These are phyloP conservation scores for Formica exsecta DNA, from an alignment of 1,140 invertebrate genomes.

Conservation along the genomic window DNA sequence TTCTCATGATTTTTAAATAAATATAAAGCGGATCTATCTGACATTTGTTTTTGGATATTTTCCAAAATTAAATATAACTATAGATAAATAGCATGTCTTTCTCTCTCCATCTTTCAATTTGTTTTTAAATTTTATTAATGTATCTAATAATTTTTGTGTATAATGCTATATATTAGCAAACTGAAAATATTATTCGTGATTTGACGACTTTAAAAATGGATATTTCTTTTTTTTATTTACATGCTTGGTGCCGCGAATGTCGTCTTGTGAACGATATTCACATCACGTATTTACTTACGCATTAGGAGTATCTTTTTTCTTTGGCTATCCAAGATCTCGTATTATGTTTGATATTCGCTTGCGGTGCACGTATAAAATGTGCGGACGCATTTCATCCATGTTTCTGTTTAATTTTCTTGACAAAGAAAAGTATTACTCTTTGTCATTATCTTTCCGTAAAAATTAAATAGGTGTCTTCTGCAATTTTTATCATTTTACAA, in stretches of 20 bases:
- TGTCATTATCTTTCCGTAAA: neutral
- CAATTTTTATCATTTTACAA: neutral
- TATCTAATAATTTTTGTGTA: neutral
- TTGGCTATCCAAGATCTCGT: conserved; percentile 58
- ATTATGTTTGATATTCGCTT: conserved; percentile 37
- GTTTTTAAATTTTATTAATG: too few relatives aligned
- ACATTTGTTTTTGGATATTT: neutral
- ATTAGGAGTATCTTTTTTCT: conserved; percentile 46
- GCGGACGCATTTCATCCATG: neutral
- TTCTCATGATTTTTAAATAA: neutral
- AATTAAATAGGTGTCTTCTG: neutral
- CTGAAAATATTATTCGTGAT: neutral
- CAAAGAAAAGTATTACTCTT: neutral
- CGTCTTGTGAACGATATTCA: conserved; percentile 62
- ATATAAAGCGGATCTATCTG: neutral
- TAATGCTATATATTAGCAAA: neutral
- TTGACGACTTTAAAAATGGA: neutral
- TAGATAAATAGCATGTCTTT: too few relatives aligned
- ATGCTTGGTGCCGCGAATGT: neutral
- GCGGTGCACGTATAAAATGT: conserved; percentile 26
- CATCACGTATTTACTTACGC: conserved; percentile 11
- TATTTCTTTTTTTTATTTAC: neutral
- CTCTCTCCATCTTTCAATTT: too few relatives aligned
- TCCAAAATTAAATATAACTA: neutral
- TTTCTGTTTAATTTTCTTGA: conserved; percentile 10